Evolutionary conservation across 2,113 vertebrate genomes (phyloP), one percentile per base, ranked within the genome.

Genomic region (Chlorodrepanis virens): DNA sequence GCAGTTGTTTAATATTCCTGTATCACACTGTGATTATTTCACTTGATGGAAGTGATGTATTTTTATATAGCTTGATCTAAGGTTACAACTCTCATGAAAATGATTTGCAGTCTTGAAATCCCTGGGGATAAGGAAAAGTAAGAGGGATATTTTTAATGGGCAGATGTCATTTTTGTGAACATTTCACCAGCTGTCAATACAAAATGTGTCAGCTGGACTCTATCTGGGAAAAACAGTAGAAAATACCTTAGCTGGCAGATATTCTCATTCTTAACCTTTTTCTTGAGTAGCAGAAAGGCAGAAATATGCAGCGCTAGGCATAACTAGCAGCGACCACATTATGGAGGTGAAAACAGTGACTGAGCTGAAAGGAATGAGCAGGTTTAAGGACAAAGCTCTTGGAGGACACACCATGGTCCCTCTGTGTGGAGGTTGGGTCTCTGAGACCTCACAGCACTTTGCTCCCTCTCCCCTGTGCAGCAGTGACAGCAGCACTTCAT

Each of bases 351-450:
- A 79, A 96, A 40, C 21, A 93, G 57, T 60, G 61, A 67, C 28
- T 0, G 9, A 89, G 70, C 6, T 0, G 0, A 76, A 60, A 76
- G 63, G 45, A 85, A n/a, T 0, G 54, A 65, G 61, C 5, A 53
- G 57, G 23, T 67, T 91, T 85, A 44, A 87, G 70, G 63, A 60
- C 6, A 8, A 88, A 54, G 1, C n/a, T 69, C 90, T 72, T 6
- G 0, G 47, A 70, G 31, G 83, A 92, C 0, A 3, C 0, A 0
- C 15, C 0, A 0, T 9, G 31, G 39, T 75, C 69, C 80, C 83
- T 84, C 49, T 4, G 17, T 37, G 24, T 4, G 6, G 29, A 69
- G 35, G 19, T 0, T 69, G 39, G n/a, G 31, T 35, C 61, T 84
- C 37, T 3, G 5, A 75, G 22, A 59, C 29, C 57, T 67, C 90